These are phyloP conservation scores for Notarius quadriscutis DNA, from an alignment of 2,113 vertebrate species.

Conservation along the genomic window DNA sequence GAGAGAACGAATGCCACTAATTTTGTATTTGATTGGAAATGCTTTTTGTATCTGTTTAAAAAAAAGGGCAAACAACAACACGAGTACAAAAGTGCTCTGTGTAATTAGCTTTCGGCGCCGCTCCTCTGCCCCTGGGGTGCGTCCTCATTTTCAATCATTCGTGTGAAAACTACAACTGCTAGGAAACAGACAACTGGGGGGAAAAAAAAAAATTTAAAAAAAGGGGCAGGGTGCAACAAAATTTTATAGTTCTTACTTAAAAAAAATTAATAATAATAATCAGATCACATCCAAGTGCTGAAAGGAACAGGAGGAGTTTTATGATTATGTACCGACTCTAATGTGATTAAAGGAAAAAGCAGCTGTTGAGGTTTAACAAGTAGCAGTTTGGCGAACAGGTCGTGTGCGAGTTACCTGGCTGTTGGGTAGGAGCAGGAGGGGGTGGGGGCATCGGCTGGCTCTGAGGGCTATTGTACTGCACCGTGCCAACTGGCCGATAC, in stretches of 20 bases:
- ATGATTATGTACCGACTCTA: not conserved
- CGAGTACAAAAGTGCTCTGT: slow-evolving; percentile 25
- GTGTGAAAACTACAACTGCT: slow-evolving; percentile 36
- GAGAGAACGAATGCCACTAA: slow-evolving; percentile 27
- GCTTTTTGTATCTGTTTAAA: slow-evolving; percentile 43
- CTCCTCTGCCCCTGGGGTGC: slow-evolving; percentile 41
- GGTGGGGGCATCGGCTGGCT: slow-evolving; percentile 80
- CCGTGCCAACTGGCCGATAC: slow-evolving; percentile 76
- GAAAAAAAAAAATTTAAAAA: not conserved
- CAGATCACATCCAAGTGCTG: not conserved
- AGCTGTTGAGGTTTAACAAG: not conserved
- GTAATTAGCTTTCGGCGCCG: slow-evolving; percentile 48
- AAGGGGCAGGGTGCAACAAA: not conserved
- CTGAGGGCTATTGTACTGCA: slow-evolving; percentile 79
- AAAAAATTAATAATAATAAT: too few species aligned
- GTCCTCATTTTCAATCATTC: slow-evolving; percentile 43
- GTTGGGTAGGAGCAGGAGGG: slow-evolving; percentile 66
- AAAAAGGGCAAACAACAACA: slow-evolving; percentile 27
- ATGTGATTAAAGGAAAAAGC: not conserved
- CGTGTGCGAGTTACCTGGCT: slow-evolving; percentile 74
- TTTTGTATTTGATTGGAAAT: slow-evolving; percentile 42
- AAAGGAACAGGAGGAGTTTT: not conserved
- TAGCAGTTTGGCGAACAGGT: not conserved
- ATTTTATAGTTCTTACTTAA: not conserved
- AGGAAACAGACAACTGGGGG: slow-evolving; percentile 23